phyloP scores from a whole-genome alignment of 2,797 vertebrate species.

The Potorous gilbertii region DNA sequence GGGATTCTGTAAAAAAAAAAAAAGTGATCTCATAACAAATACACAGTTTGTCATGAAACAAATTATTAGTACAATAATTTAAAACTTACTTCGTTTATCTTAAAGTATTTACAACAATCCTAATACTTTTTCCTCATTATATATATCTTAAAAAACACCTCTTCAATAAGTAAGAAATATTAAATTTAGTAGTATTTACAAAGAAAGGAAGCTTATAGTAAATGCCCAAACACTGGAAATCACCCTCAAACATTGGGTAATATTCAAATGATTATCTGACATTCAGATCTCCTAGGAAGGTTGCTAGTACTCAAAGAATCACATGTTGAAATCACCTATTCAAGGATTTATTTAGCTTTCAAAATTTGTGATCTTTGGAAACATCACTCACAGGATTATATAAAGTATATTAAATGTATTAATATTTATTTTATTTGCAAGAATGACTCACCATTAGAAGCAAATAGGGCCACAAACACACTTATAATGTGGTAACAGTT shows the following conservation, averaged over 20 bases:
- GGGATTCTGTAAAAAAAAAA: not conserved
- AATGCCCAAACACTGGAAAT: conserved; percentile 16
- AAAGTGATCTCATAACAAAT: not conserved
- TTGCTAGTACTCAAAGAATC: not conserved
- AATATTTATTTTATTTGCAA: conserved; percentile 10
- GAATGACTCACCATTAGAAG: not conserved
- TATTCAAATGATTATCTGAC: not conserved
- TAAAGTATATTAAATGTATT: conserved; percentile 3
- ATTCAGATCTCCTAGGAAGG: conserved; percentile 24
- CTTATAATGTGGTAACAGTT: not conserved
- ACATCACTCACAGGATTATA: not conserved
- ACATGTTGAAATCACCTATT: not conserved
- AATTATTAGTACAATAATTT: not conserved
- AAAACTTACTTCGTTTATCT: not conserved
- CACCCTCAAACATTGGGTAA: not conserved
- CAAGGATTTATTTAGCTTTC: conserved; percentile 21
- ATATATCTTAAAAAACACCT: not conserved
- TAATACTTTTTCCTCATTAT: not conserved
- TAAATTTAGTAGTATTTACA: not conserved
- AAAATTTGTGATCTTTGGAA: conserved; percentile 28
- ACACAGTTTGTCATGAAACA: not conserved
- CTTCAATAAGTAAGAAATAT: not conserved
- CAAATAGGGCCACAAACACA: not conserved
- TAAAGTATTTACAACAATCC: not conserved
- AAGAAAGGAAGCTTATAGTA: not conserved